Conservation (phyloP, 2,888 invertebrate species). For the Cactoblastis cactorum region DNA sequence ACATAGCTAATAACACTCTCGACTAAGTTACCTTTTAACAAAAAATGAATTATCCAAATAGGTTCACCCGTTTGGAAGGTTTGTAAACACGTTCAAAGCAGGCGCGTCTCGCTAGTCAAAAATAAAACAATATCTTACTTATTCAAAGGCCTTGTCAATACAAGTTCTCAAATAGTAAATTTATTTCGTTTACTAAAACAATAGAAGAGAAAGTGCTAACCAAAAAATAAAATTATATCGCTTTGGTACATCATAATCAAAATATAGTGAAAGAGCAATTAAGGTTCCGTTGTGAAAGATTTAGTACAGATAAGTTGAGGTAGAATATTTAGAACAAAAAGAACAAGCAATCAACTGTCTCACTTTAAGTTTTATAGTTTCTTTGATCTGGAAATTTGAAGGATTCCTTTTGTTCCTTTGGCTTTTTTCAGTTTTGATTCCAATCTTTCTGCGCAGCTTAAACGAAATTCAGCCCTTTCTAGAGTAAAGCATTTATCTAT, state of each 20-base stretch:
- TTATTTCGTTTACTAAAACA: slow-evolving; percentile 14
- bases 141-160: neutral
- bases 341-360: slow-evolving; percentile 29
- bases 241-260: slow-evolving; percentile 33
- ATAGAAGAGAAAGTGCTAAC: slow-evolving; percentile 18
- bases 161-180: neutral
- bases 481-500: too few relatives aligned
- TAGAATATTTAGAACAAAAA: slow-evolving; percentile 29
- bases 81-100: too few relatives aligned
- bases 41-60: too few relatives aligned
- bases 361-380: slow-evolving; percentile 42
- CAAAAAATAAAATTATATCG: slow-evolving; percentile 23
- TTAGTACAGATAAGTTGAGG: slow-evolving; percentile 25
- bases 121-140: neutral
- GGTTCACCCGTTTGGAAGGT: too few relatives aligned
- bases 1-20: too few relatives aligned
- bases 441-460: too few relatives aligned
- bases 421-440: neutral
- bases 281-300: slow-evolving; percentile 25
- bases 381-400: slow-evolving; percentile 56
- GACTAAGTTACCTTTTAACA: too few relatives aligned
- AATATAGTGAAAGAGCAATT: slow-evolving; percentile 26
- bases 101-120: too few relatives aligned
- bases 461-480: too few relatives aligned
- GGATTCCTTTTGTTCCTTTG: neutral